Evolutionary conservation across 2,797 vertebrate species (phyloP), one percentile per base, ranked within the genome.

Genomic region (Jordanella pulchra): DNA sequence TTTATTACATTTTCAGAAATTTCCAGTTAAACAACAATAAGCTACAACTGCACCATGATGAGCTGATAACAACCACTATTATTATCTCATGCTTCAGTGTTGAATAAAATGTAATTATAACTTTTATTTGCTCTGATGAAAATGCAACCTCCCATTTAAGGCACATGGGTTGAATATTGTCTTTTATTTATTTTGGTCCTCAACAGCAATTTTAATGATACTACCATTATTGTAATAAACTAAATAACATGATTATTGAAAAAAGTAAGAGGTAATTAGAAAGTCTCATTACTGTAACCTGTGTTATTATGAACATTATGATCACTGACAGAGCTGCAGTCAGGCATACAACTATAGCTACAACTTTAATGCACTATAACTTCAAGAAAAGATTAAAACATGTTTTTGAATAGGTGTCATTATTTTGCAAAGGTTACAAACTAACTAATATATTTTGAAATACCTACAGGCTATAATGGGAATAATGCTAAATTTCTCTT

Each of bases 101-200:
- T 61, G 9, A 80, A 61, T 72, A 66, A 74, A 84, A 84, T 78
- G 73, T 75, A 75, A 80, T 84, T 73, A 86, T 83, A 73, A 82
- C 65, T 32, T 54, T 42, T 1, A 47, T 72, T 65, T 63, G 54
- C 32, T 42, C 15, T 65, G 70, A 85, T 81, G 56, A 79, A 78
- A 83, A 72, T 58, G 75, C n/a, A 73, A 70, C 82, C 73, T 74
- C 50, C 82, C 71, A 73, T 76, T 81, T 17, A 71, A 74, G 78
- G 80, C 72, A 42, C 32, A 4, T 35, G 4, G 30, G 74, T 73
- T 70, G 47, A 12, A 71, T 72, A 69, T 25, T 17, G 0, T 55
- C 65, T 60, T 14, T 74, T 4, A 54, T 13, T 54, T 54, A 54
- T 79, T 82, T 76, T 54, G 32, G 47, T 65, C 54, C 63, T 70